Evolutionary conservation across 2,888 invertebrate genomes (phyloP), one percentile per base, ranked within the genome.

Genomic region (Drosophila suboccidentalis): DNA sequence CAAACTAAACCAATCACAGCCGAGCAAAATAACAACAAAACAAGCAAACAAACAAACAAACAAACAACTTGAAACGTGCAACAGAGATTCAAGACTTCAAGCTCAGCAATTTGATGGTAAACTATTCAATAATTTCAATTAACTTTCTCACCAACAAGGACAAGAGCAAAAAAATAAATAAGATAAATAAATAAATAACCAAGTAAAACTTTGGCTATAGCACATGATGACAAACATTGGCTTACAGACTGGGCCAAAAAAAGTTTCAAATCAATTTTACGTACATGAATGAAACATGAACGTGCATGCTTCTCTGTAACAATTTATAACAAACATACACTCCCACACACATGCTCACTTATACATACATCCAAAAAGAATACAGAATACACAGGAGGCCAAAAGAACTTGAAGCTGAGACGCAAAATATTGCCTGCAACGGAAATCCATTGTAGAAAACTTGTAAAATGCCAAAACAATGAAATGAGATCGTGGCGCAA

Each of bases 371-470:
- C 13, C 26, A 46, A 26, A 36, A 26, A 47, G 47, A n/a, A n/a
- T n/a, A 49, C 26, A 49, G 49, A 59, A 50, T 49, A 62, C 53
- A 74, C 69, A 60, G 32, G 55, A 41, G 70, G 60, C 39, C 39
- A 59, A 38, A 55, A 38, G 13, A 38, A 62, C 68, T 72, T 50
- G 32, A 50, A 55, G 69, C 57, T 69, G 58, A 73, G 63, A 63
- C 71, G 55, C 69, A 74, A 63, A 71, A 63, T 58, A 59, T 66
- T 71, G 63, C 63, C 66, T 71, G 69, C 74, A 70, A 65, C 87
- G 89, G 87, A 85, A 84, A 85, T 85, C 82, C 87, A 85, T 89
- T 87, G 89, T 87, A 81, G 79, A 70, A 87, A 81, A 87, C 89
- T 89, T 89, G 89, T 87, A 79, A 87, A 89, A 87, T 81, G 74